Base-by-base conservation (phyloP, 2,888 invertebrate species). In the Rotaria magnacalcarata region DNA sequence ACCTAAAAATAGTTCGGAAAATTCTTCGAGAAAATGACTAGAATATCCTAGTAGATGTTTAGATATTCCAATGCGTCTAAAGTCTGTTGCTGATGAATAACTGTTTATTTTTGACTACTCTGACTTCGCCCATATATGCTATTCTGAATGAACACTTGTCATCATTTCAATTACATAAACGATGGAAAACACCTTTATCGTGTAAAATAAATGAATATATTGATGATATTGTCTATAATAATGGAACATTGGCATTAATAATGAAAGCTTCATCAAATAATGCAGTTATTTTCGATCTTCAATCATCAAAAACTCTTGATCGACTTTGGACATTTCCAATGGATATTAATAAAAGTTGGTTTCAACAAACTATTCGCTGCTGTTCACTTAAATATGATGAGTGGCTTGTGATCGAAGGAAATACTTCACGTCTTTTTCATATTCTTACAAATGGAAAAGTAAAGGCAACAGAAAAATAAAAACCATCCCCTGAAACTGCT, bases 351-450 rank as follows among this genome's bases (percentile, higher is more conserved):
- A 67, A 34, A 67, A 67, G 19, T 67, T 67, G 67, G 67, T 67
- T 67, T 67, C 67, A 67, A 67, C 67, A 67, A 67, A 67, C 67
- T 16, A 67, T 67, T 27, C 67, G 34, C 34, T 67, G 67, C 34
- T 67, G 67, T 34, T 34, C 67, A 34, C 14, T 67, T 5, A 67
- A 34, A 67, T 67, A 27, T 67, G 34, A 34, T 67, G 67, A 67
- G 34, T 67, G 67, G 67, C 67, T 67, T 67, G 27, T 67, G 2
- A 27, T 34, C 8, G 67, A 67, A 34, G 67, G 67, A 67, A 67
- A 67, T 34, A 67, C 34, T 67, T 67, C 67, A 67, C 27, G 19
- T 67, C 19, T 67, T 34, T 67, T 34, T 67, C 67, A 67, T 67
- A 67, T 67, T 34, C 27, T 67, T 34, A 67, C 34, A 67, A 67